Base-by-base conservation (phyloP, 2,113 vertebrate species). In the Phyllostomus hastatus region DNA sequence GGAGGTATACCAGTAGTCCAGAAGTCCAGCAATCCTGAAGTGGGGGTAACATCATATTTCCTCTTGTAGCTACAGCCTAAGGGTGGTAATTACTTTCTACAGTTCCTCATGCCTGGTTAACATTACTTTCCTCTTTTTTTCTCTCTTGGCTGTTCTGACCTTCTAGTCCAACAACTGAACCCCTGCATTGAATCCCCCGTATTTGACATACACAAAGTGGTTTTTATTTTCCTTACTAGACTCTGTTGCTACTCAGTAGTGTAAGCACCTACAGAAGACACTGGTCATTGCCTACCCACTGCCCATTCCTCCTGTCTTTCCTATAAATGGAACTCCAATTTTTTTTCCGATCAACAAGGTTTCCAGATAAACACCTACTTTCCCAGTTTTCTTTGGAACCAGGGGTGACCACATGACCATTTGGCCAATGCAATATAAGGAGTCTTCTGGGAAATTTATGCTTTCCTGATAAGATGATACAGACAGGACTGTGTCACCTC, bases 161-260 rank as follows among this genome's bases (percentile, higher is more conserved):
- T 61, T 84, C 41, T 46, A 59, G 6, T 59, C 22, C 28, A 72
- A 54, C 50, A 90, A 50, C 72, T 16, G 88, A 88, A 75, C 78
- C 12, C 7, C 22, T 41, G 1, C 19, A 35, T 43, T 70, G 61
- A 72, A 64, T 88, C 78, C 67, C 33, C 57, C 59, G 78, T 88
- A 41, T 35, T 50, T 43, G 82, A 66, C n/a, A 82, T 50, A 86
- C 48, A 17, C 72, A 0, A 31, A 48, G 10, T 61, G 35, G 33
- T 54, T 91, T 94, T 84, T 57, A 78, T 24, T 90, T 95, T 92
- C 85, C 43, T 76, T 83, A 38, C 19, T 52, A 91, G 28, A 69
- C 4, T 41, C 19, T 57, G 41, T 19, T 43, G 26, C 35, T 75
- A 7, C 5, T 91, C 66, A 50, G 24, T 19, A 43, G 48, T 48